Evolutionary conservation across 2,888 invertebrate species (phyloP), one percentile per base, ranked within the genome.

Genomic region (Andrena praecox): DNA sequence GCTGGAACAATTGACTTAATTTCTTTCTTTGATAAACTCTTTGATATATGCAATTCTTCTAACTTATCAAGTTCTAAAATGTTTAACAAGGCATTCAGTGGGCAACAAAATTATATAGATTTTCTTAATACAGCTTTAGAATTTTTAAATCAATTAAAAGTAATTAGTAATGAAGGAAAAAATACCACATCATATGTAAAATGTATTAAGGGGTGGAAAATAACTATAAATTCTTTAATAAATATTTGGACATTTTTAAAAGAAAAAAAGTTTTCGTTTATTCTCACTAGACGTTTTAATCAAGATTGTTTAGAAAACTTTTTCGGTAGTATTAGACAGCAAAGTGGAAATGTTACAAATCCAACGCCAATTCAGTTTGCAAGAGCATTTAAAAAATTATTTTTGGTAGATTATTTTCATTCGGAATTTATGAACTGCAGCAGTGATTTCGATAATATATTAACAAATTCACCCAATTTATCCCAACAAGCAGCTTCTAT

Each of bases 311-410:
- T 62, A 20, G 62, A 62, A 33, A 62, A 62, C 8, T 33, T 62
- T 33, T 62, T 35, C 12, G 33, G 62, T 33, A 62, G 20, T 33
- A 33, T 62, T 33, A 33, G 62, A 20, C 62, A 33, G 8, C n/a
- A 62, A 33, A n/a, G 33, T n/a, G 62, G 62, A n/a, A 62, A 62
- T 62, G 7, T 20, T 7, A 33, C 12, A n/a, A 62, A 33, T 33
- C 62, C 62, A n/a, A 62, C 62, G 33, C 8, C 62, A 31, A 62
- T 62, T 6, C 62, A 62, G n/a, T 62, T 62, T 35, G 33, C 7
- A 7, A 62, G 62, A n/a, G 33, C 62, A 6, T 35, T 62, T 20
- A 62, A 62, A n/a, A 62, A 35, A 62, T 33, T 62, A 62, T 62
- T 62, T n/a, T 62, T 35, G 33, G 20, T 29, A 5, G 33, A 8